Evolutionary conservation across 1,140 invertebrate species (phyloP), one percentile per base, ranked within the genome.

Genomic region (Megalopta genalis): DNA sequence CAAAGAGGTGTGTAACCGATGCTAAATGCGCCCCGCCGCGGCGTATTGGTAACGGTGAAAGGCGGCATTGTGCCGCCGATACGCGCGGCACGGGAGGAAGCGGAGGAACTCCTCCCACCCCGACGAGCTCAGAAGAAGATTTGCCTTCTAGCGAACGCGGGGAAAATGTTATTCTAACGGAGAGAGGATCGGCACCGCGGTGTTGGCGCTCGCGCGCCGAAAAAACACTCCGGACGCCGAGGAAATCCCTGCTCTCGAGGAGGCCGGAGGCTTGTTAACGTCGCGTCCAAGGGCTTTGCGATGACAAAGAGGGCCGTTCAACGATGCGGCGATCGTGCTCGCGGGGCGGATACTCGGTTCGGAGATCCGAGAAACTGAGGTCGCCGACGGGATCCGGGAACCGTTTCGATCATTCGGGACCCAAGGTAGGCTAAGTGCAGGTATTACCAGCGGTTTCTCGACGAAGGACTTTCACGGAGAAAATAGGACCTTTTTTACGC

Each of bases 1-100:
- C 65, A 82, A 84, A 85, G 82, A 84, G 77, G 72, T n/a, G n/a
- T 70, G 77, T 52, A 66, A 81, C 84, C 82, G 54, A 63, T 62
- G 73, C 70, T 81, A 85, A 85, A 85, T 74, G 70, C 75, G 73
- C 39, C 6, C 2, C 21, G 9, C 49, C 79, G 66, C 80, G 77
- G 54, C 62, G 79, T 83, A 87, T 86, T 70, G 84, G 84, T 81
- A 84, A 81, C 74, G 65, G 37, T 84, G 85, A 87, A 86, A 87
- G 81, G 78, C 79, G 76, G 74, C 75, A 86, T 87, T 87, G 85
- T 87, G 82, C 80, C 73, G 76, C 25, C 63, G 69, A 27, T 66
- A 21, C 69, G 52, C 25, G n/a, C n/a, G n/a, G n/a, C n/a, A n/a
- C 60, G 10, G 42, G 42, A 39, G 46, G 57, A 69, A 39, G 62